Evolutionary conservation across 2,113 vertebrate species (phyloP).

Genomic region (Cepphus grylle): DNA sequence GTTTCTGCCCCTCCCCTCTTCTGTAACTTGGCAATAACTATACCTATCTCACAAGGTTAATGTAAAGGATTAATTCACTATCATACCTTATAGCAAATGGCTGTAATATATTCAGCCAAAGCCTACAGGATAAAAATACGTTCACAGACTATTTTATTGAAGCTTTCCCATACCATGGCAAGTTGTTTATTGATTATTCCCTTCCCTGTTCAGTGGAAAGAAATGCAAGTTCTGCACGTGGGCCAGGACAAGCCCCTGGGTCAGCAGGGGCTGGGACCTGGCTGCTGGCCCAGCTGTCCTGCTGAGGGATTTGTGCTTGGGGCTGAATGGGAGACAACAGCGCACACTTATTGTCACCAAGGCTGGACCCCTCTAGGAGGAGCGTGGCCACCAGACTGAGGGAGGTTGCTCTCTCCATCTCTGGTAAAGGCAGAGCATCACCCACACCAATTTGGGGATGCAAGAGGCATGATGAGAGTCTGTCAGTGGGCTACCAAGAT

Average conservation of each 20-base stretch:
- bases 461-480: background rate
- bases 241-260: background rate
- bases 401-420: background rate
- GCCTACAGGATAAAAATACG: background rate
- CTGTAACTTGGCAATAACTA: background rate
- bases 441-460: background rate
- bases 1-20: background rate
- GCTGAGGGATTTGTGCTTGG: background rate
- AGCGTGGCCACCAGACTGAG: background rate
- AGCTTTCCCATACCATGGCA: background rate
- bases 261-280: background rate
- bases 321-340: background rate
- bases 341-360: fast-evolving
- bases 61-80: background rate
- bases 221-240: background rate
- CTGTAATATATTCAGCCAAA: background rate
- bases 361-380: background rate
- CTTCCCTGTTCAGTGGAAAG: background rate
- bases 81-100: background rate
- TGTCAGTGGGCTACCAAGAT: background rate
- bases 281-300: background rate
- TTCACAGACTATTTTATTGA: background rate
- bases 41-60: background rate
- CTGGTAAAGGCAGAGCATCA: background rate
- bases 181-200: background rate